A percentile compares a stretch with the other conserved stretches of the same genome.
Evolutionary conservation across 1,140 invertebrate species (phyloP).

Genomic region (Trachymyrmex septentrionalis): DNA sequence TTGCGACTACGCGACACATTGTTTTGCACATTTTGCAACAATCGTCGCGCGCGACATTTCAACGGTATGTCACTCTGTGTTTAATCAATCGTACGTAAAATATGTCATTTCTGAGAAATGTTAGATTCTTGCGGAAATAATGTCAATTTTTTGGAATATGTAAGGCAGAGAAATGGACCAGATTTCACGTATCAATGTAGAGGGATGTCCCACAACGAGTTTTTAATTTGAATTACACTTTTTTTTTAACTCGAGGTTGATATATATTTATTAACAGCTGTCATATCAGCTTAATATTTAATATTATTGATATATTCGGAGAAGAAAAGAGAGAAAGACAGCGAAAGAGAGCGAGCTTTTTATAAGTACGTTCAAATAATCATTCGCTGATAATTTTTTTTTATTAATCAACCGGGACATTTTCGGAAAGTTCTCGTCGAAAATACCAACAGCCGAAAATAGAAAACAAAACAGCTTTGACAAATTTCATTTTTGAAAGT

Average conservation of each 20-base stretch:
- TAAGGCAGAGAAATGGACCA: neutral
- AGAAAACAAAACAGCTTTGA: neutral
- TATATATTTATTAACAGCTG: neutral
- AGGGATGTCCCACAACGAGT: neutral
- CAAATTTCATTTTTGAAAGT: slow-evolving; percentile 57
- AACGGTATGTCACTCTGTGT: slow-evolving; percentile 18
- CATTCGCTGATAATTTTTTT: slow-evolving; percentile 9
- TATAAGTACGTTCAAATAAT: neutral
- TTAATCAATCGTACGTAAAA: slow-evolving; percentile 40
- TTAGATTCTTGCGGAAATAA: slow-evolving; percentile 6
- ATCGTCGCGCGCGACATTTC: slow-evolving; percentile 25
- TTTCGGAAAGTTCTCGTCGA: neutral
- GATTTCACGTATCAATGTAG: neutral
- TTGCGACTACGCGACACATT: slow-evolving; percentile 24
- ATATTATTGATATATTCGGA: neutral
- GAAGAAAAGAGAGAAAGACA: neutral
- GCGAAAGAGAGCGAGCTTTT: neutral
- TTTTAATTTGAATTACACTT: neutral
- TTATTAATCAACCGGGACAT: slow-evolving; percentile 22
- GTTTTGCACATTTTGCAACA: slow-evolving; percentile 52
- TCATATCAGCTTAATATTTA: neutral
- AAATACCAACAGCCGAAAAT: slow-evolving; percentile 25
- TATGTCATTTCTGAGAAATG: neutral
- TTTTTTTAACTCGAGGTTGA: neutral
- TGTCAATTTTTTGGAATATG: neutral